These are phyloP conservation scores for Axinella damicornis DNA, from an alignment of 37 sponge, comb jelly and placozoan genomes.

Conservation along the genomic window DNA sequence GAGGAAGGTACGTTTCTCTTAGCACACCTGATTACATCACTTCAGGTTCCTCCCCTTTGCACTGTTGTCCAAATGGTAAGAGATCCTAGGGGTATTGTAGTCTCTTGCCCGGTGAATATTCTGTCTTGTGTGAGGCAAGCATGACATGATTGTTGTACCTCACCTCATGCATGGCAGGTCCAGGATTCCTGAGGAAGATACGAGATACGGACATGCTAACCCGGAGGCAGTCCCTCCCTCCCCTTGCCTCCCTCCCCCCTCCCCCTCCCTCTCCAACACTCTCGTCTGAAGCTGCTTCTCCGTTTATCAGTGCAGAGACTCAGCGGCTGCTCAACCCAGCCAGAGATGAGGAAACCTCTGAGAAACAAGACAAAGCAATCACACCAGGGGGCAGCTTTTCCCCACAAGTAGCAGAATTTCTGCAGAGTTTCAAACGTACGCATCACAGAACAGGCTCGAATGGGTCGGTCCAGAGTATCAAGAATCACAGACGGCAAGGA, in stretches of 20 bases:
- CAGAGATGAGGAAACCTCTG: not conserved
- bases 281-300: not conserved
- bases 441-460: not conserved
- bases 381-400: conserved; percentile 52
- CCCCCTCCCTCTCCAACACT: not conserved
- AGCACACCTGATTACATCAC: too few species aligned
- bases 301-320: not conserved
- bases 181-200: too few species aligned
- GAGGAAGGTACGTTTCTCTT: not conserved
- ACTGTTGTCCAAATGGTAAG: too few species aligned
- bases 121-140: too few species aligned
- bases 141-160: too few species aligned
- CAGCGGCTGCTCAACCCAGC: too few species aligned
- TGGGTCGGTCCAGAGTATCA: not conserved
- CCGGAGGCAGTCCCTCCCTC: not conserved
- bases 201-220: too few species aligned
- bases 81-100: too few species aligned
- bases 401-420: conserved; percentile 43
- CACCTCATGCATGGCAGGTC: too few species aligned
- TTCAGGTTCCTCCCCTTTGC: too few species aligned
- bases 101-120: too few species aligned
- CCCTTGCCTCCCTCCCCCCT: not conserved
- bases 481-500: not conserved
- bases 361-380: conserved; percentile 9
- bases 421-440: conserved; percentile 27